Conservation (phyloP, 2,888 invertebrate species). For the Limnephilus auricula region DNA sequence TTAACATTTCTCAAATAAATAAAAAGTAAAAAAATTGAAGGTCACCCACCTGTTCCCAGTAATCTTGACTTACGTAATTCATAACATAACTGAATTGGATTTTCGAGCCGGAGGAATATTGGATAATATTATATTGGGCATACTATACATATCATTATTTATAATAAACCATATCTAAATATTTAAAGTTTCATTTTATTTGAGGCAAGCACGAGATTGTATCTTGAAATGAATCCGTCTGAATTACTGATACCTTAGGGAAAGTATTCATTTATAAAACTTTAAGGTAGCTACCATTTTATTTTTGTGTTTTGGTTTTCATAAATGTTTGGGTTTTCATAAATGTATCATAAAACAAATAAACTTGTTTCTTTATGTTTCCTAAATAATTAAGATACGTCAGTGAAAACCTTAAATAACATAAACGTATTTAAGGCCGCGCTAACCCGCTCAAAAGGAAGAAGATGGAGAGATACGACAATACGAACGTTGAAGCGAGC, state of each 20-base stretch:
- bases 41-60: constrained; percentile 10
- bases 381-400: too few relatives aligned
- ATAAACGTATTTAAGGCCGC: too few relatives aligned
- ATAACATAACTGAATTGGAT: not conserved
- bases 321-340: not conserved
- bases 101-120: not conserved
- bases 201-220: not conserved
- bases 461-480: too few relatives aligned
- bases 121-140: not conserved
- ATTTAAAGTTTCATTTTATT: not conserved
- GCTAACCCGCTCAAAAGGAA: too few relatives aligned
- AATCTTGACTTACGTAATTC: not conserved
- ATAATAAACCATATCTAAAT: not conserved
- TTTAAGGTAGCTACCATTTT: not conserved
- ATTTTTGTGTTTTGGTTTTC: not conserved
- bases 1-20: constrained; percentile 29
- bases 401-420: too few relatives aligned
- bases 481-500: too few relatives aligned
- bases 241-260: not conserved
- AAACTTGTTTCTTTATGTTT: too few relatives aligned
- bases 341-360: not conserved
- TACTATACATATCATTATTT: too few relatives aligned
- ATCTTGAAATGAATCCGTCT: not conserved
- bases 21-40: not conserved
- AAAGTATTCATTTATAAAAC: too few relatives aligned